Conservation (phyloP, 2,888 invertebrate genomes). For the Trichopria drosophilae region DNA sequence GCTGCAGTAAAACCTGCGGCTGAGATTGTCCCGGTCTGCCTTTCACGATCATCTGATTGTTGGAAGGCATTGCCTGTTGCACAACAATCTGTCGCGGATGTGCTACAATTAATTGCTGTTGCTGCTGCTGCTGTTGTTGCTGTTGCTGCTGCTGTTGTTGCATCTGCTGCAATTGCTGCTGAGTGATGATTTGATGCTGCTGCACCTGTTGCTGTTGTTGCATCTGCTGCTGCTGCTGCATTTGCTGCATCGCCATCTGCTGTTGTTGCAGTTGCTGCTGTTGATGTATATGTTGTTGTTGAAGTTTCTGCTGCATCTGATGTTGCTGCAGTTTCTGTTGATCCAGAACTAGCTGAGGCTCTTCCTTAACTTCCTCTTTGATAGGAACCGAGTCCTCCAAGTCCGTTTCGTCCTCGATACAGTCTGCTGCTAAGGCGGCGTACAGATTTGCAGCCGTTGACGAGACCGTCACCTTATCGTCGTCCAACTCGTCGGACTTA, state of each 20-base stretch:
- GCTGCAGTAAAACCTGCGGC: slow-evolving; percentile 53
- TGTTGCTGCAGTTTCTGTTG: slow-evolving; percentile 27
- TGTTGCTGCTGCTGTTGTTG: slow-evolving; percentile 39
- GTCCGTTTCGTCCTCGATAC: slow-evolving; percentile 73
- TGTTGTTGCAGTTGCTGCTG: slow-evolving; percentile 29
- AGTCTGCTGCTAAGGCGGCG: slow-evolving; percentile 82
- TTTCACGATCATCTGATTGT: slow-evolving; percentile 53
- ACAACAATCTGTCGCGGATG: slow-evolving; percentile 48
- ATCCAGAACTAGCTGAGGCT: slow-evolving; percentile 19
- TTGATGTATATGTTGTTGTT: slow-evolving; percentile 25
- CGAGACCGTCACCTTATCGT: slow-evolving; percentile 69
- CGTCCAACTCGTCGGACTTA: slow-evolving; percentile 58
- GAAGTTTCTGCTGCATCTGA: slow-evolving; percentile 22
- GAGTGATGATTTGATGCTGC: slow-evolving; percentile 31
- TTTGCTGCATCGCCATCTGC: no score
- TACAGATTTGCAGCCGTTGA: slow-evolving; percentile 84
- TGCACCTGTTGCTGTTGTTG: slow-evolving; percentile 25
- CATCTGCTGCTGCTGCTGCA: slow-evolving; percentile 14
- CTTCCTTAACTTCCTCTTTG: slow-evolving; percentile 40
- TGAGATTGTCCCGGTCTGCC: slow-evolving; percentile 41
- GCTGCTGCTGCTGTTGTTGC: slow-evolving; percentile 54
- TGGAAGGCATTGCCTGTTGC: slow-evolving; percentile 37
- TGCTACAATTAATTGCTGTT: slow-evolving; percentile 56
- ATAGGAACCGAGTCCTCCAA: slow-evolving; percentile 59
- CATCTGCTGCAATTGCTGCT: slow-evolving; percentile 25